Base-by-base conservation (phyloP, 2,888 invertebrate species). In the Lycophotia porphyrea region DNA sequence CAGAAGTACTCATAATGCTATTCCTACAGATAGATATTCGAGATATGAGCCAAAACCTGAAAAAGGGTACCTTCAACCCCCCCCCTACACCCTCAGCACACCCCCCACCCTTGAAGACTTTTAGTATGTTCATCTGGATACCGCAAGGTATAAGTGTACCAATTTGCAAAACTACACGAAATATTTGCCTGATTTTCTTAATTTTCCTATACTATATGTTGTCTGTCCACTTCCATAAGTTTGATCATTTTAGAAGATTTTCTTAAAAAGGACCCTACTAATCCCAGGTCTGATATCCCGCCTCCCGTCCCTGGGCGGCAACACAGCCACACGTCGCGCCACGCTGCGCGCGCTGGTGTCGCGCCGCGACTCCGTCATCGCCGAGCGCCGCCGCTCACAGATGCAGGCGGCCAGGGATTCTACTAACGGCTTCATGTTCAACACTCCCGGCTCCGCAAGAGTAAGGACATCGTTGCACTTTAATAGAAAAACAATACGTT, bases 261-360 rank as follows among this genome's bases (percentile, higher is more conserved):
- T 18, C 3, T 74, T 31, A 5, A 67, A 31, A 49, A n/a, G 24
- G 11, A 5, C 5, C 2, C 2, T 13, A 21, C n/a, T 18, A 4
- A 52, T 63, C 21, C 1, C 78, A 94, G 95, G 88, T 21, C 88
- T 92, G 80, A 88, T 93, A 55, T 86, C 92, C 0, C 93, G 94
- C 0, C 78, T 95, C 68, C 91, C 95, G 4, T 93, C 95, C 0
- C 87, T 95, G 84, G 94, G 94, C 61, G 92, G 89, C 2, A 91
- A 92, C 97, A 97, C 85, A 97, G 97, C 85, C 97, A 97, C 97
- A 71, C 97, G 97, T 24, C 97, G 98, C 68, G 98, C 98, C 85
- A 98, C 98, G 0, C 97, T 98, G 88, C 98, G 98, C 85, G 99
- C 98, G 0, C 93, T 99, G 69, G 98, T 98, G 93, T 97, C 98